Percentiles rank a stretch among this genome's conserved stretches.
Conservation (phyloP, 1,140 invertebrate genomes). For the Euwallacea fornicatus region DNA sequence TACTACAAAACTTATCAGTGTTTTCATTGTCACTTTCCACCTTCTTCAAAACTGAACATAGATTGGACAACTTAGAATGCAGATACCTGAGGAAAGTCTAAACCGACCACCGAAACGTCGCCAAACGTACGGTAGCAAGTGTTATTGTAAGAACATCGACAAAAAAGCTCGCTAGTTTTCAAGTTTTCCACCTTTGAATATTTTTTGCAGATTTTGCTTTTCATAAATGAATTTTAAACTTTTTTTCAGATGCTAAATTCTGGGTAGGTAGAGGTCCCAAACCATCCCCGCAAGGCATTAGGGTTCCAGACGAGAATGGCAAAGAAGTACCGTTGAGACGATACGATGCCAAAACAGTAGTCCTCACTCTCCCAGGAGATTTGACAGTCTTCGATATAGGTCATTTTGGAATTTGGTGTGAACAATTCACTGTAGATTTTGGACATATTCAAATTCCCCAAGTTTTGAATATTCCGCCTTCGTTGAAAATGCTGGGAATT, state of each 20-base stretch:
- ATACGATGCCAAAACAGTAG: conserved; percentile 84
- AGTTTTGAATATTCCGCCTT: conserved; percentile 80
- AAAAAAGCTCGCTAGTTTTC: too few relatives aligned
- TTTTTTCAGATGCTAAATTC: conserved; percentile 81
- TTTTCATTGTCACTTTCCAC: too few relatives aligned
- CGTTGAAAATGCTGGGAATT: conserved; percentile 88
- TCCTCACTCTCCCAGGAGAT: conserved; percentile 79
- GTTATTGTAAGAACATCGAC: too few relatives aligned
- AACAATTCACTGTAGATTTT: conserved; percentile 88
- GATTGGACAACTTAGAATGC: too few relatives aligned
- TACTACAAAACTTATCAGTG: too few relatives aligned
- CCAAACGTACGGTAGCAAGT: too few relatives aligned
- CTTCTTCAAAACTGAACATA: too few relatives aligned
- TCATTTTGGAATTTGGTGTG: conserved; percentile 85
- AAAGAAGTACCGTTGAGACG: conserved; percentile 74
- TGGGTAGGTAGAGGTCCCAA: conserved; percentile 81
- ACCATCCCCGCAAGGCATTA: conserved; percentile 76
- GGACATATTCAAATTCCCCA: conserved; percentile 79
- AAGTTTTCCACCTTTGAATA: too few relatives aligned
- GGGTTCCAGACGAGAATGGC: conserved; percentile 87
- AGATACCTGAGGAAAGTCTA: too few relatives aligned
- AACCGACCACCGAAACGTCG: too few relatives aligned
- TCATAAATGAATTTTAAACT: neutral
- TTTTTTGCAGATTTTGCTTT: too few relatives aligned
- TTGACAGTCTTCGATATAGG: conserved; percentile 82